Conservation (phyloP, 2,888 invertebrate genomes). For the Imbricaverruca yamaguchii region DNA sequence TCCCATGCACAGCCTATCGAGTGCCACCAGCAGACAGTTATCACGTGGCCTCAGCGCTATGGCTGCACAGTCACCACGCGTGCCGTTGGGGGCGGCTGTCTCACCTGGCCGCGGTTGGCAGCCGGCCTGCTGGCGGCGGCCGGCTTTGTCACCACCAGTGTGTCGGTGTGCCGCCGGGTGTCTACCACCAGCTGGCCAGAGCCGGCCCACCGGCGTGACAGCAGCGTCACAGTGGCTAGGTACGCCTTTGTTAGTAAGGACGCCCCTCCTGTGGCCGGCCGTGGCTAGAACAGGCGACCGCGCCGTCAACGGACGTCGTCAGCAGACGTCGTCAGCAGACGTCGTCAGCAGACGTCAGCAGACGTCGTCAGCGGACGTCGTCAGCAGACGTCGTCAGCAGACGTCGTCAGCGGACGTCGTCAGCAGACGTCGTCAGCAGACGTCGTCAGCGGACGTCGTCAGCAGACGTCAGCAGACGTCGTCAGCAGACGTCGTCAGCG, state of each 20-base stretch:
- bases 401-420: too few relatives aligned
- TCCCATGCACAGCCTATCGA: too few relatives aligned
- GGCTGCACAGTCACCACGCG: too few relatives aligned
- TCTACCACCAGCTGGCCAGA: background rate
- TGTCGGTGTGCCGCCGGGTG: background rate
- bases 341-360: too few relatives aligned
- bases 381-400: too few relatives aligned
- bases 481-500: background rate
- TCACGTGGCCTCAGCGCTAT: too few relatives aligned
- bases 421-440: too few relatives aligned
- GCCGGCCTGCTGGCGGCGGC: background rate
- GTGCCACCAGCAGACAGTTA: too few relatives aligned
- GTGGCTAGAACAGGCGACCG: background rate
- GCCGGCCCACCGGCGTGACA: background rate
- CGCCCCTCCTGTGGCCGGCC: background rate
- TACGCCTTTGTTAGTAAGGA: conserved; percentile 5
- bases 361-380: too few relatives aligned
- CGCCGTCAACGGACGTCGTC: background rate
- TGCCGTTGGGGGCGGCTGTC: background rate
- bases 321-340: too few relatives aligned
- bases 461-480: too few relatives aligned
- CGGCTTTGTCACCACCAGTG: conserved; percentile 10
- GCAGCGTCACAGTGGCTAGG: conserved; percentile 7
- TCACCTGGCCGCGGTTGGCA: background rate
- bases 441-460: too few relatives aligned